Evolutionary conservation across 2,888 invertebrate genomes (phyloP).

Genomic region (Hyposoter dolosus): DNA sequence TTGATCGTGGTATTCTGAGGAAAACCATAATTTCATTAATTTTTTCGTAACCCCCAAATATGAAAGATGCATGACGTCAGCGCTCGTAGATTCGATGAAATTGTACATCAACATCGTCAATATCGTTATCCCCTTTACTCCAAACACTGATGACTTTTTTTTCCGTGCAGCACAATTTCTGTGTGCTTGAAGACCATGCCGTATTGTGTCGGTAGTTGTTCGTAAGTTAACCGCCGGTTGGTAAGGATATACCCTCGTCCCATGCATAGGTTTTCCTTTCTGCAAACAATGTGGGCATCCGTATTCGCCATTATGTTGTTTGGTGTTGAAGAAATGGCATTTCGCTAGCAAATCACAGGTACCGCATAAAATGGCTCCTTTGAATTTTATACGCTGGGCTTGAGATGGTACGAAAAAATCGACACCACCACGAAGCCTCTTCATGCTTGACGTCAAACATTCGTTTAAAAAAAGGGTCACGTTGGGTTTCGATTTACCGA

Average conservation of each 20-base stretch:
- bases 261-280: slow-evolving; percentile 14
- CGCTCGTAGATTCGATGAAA: slow-evolving; percentile 58
- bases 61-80: slow-evolving; percentile 69
- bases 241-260: not conserved
- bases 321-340: slow-evolving; percentile 59
- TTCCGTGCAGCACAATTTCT: not conserved
- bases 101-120: slow-evolving; percentile 55
- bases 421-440: not conserved
- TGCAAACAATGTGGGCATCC: slow-evolving; percentile 61
- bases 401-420: not conserved
- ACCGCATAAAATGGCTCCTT: slow-evolving; percentile 38
- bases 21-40: slow-evolving; percentile 63
- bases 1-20: not conserved
- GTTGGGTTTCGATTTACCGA: slow-evolving; percentile 63
- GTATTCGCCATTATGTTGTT: slow-evolving; percentile 57
- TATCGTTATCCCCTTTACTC: slow-evolving; percentile 65
- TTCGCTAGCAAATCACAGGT: slow-evolving; percentile 54
- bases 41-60: slow-evolving; percentile 65
- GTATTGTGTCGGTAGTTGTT: slow-evolving; percentile 6
- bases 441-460: slow-evolving; percentile 35
- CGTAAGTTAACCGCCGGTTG: not conserved
- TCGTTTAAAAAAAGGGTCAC: slow-evolving; percentile 33
- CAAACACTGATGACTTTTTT: slow-evolving; percentile 6
- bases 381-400: not conserved
- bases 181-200: not conserved